Evolutionary conservation across 2,797 vertebrate genomes (phyloP), one percentile per base, ranked within the genome.

Genomic region (Borostomias antarcticus): DNA sequence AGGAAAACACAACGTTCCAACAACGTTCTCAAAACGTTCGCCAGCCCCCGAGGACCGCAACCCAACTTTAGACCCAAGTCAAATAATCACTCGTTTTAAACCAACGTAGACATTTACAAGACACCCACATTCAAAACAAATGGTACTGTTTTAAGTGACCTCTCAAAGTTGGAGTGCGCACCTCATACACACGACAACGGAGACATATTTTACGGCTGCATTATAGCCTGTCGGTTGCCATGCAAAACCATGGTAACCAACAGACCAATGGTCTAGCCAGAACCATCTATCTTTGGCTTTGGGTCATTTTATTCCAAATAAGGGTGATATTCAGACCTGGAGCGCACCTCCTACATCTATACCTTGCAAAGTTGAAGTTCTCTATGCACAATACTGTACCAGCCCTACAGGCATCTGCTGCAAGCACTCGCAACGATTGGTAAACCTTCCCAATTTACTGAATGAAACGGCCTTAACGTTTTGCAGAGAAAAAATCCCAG

Each of bases 21-120:
- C 15, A 35, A 40, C 30, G n/a, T 57, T n/a, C 2, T 29, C 10
- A 10, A 8, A 52, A 60, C 10, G 28, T 33, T 33, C 21, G 9
- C 28, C 9, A 43, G 13, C 26, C 23, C 70, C 30, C 21, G 4
- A 9, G 54, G 56, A 61, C n/a, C 64, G 58, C 67, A 58, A 21
- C 35, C 40, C 0, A 21, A 69, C 0, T 43, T 40, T 4, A 53
- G 23, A 58, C 0, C 3, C 9, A 53, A 0, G 13, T 13, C 33
- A 47, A 0, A 61, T 43, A 26, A 53, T 52, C 47, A 1, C 10
- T 0, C 0, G 29, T 2, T 11, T 57, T 62, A 51, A 75, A 77
- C 63, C 3, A 52, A 52, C 10, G 0, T 54, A 73, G 25, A 54
- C 11, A 35, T 29, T 11, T 35, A 52, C 19, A 23, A 10, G 30